These are phyloP conservation scores for Tenthredo distinguenda DNA, from an alignment of 2,888 invertebrate genomes.

Conservation along the genomic window DNA sequence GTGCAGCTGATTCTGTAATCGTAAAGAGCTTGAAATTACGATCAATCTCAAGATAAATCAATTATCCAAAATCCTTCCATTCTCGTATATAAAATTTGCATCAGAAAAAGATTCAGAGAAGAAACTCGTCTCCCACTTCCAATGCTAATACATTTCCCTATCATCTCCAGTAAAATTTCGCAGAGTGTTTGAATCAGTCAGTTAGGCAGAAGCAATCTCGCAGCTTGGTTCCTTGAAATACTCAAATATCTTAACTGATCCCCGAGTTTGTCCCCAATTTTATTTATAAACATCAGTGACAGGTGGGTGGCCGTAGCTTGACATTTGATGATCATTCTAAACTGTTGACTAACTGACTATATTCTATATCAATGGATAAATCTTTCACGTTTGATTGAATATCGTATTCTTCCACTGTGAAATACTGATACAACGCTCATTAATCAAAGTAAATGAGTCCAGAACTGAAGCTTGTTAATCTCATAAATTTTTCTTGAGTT, in stretches of 20 bases:
- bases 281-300: conserved; percentile 27
- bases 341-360: background rate
- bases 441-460: background rate
- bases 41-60: background rate
- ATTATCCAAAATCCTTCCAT: background rate
- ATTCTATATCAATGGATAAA: background rate
- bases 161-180: background rate
- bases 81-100: background rate
- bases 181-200: background rate
- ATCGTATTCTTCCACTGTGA: background rate
- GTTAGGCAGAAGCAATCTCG: background rate
- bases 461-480: background rate
- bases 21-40: background rate
- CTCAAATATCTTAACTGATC: background rate
- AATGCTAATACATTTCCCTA: background rate
- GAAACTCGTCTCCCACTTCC: background rate
- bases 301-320: background rate
- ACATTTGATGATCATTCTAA: background rate
- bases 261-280: conserved; percentile 19
- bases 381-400: background rate
- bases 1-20: background rate
- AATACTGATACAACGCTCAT: background rate
- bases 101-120: background rate
- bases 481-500: background rate
- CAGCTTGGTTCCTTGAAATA: conserved; percentile 7